phyloP scores from a whole-genome alignment of 2,888 invertebrate genomes.

The Lucinisca nassula region DNA sequence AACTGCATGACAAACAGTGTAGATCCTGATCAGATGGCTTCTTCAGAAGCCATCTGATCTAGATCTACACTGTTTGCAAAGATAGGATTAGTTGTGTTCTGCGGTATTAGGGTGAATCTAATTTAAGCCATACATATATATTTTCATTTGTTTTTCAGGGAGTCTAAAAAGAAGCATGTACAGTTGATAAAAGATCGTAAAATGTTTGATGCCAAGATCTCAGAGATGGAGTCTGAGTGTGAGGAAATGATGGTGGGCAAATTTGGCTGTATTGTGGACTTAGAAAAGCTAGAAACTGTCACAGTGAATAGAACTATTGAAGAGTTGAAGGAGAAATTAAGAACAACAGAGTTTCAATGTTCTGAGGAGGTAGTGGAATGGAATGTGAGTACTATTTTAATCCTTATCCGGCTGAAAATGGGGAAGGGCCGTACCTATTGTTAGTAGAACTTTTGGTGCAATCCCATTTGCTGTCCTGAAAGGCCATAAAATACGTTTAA shows the following conservation, averaged over 20 bases:
- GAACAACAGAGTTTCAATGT: slow-evolving; percentile 84
- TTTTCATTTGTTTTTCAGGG: slow-evolving; percentile 84
- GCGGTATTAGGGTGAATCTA: too few species aligned
- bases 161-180: slow-evolving; percentile 86
- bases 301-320: slow-evolving; percentile 87
- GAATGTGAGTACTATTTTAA: slow-evolving; percentile 83
- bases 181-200: slow-evolving; percentile 87
- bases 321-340: slow-evolving; percentile 87
- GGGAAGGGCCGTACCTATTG: too few species aligned
- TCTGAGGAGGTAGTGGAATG: slow-evolving; percentile 82
- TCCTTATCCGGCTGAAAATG: not conserved
- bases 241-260: slow-evolving; percentile 87
- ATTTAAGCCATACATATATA: too few species aligned
- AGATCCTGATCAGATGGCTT: too few species aligned
- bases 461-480: too few species aligned
- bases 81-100: too few species aligned
- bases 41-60: too few species aligned
- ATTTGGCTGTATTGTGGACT: slow-evolving; percentile 87
- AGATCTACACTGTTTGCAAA: too few species aligned
- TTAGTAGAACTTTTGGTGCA: too few species aligned
- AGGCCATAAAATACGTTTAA: too few species aligned
- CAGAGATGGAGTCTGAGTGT: slow-evolving; percentile 85
- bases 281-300: slow-evolving; percentile 87
- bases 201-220: slow-evolving; percentile 85
- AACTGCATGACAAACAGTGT: too few species aligned